Base-by-base conservation (phyloP, 2,797 vertebrate species). In the Chrysocyon brachyurus region DNA sequence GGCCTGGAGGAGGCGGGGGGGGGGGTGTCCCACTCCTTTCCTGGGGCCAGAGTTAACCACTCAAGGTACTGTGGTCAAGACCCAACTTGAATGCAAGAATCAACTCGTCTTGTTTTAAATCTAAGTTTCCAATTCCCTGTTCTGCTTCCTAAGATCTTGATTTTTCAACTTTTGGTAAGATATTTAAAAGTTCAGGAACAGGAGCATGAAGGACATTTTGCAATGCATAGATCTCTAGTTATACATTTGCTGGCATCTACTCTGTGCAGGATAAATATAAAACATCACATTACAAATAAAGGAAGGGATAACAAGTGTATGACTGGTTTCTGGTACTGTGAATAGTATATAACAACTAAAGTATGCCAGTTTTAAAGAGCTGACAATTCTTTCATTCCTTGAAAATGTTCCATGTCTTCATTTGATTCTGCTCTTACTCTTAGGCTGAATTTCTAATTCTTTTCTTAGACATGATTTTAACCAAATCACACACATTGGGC, bases 371-470 rank as follows among this genome's bases (percentile, higher is more conserved):
- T 79, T 66, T 73, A 75, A 77, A 22, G 22, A 82, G 54, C 46
- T 59, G 56, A 61, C 12, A 54, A 24, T 63, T 92, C 46, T 70
- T 87, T 70, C 10, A 36, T 54, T 24, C n/a, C 52, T 57, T 59
- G 46, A 82, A 63, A 73, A 36, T 36, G 54, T 24, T 64, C 9
- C 15, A 15, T 28, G 17, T 31, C 31, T 56, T 56, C 17, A 54
- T 56, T 85, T 33, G 87, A 75, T 84, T 70, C 26, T 87, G 31
- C 68, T 84, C 66, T 96, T 66, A 92, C 26, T 54, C 26, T 88
- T 22, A 88, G 33, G n/a, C 11, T 93, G n/a, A 90, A 94, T 77
- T n/a, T 66, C 68, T 46, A 70, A 54, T 59, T 95, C 26, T 87
- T 57, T 87, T 63, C 26, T 85, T 81, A 90, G 64, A 33, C n/a